A percentile compares a stretch with the other conserved stretches of the same genome.
These are phyloP conservation scores for Pristionchus mayeri DNA, from an alignment of 2,888 invertebrate species.

Conservation along the genomic window DNA sequence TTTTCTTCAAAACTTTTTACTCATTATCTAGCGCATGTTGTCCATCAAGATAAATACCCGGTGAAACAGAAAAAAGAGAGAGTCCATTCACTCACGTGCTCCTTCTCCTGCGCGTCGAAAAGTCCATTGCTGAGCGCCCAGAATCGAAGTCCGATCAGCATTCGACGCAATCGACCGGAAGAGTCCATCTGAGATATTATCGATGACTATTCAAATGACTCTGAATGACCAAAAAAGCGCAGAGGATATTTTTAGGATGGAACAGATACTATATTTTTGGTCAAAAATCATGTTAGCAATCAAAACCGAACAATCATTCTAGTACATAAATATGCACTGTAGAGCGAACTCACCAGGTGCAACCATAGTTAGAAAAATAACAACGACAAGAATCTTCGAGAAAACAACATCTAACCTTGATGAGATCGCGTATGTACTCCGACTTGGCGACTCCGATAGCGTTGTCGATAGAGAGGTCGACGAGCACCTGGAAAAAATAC, in stretches of 20 bases:
- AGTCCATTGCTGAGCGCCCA: slow-evolving; percentile 44
- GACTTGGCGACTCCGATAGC: slow-evolving; percentile 54
- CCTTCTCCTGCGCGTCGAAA: slow-evolving; percentile 40
- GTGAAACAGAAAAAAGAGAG: neutral
- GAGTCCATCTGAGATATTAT: neutral
- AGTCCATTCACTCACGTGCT: neutral
- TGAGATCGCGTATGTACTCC: slow-evolving; percentile 48
- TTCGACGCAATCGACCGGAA: slow-evolving; percentile 17
- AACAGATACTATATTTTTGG: neutral
- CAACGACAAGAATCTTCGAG: too few relatives aligned
- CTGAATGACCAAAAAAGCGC: too few relatives aligned
- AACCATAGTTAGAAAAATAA: too few relatives aligned
- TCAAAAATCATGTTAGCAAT: too few relatives aligned
- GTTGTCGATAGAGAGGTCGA: slow-evolving; percentile 56
- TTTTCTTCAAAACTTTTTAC: too few relatives aligned
- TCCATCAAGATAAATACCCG: too few relatives aligned
- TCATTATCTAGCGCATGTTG: too few relatives aligned
- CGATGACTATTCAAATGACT: too few relatives aligned
- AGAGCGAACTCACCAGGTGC: too few relatives aligned
- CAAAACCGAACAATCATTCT: too few relatives aligned
- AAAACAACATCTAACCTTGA: slow-evolving; percentile 44
- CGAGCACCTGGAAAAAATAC: slow-evolving; percentile 44
- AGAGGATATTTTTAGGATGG: too few relatives aligned
- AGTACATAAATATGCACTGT: too few relatives aligned
- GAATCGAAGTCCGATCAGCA: slow-evolving; percentile 42